Percentiles rank a stretch among this genome's conserved stretches.
phyloP scores from a whole-genome alignment of 2,113 vertebrate genomes.

The Phodopus roborovskii region DNA sequence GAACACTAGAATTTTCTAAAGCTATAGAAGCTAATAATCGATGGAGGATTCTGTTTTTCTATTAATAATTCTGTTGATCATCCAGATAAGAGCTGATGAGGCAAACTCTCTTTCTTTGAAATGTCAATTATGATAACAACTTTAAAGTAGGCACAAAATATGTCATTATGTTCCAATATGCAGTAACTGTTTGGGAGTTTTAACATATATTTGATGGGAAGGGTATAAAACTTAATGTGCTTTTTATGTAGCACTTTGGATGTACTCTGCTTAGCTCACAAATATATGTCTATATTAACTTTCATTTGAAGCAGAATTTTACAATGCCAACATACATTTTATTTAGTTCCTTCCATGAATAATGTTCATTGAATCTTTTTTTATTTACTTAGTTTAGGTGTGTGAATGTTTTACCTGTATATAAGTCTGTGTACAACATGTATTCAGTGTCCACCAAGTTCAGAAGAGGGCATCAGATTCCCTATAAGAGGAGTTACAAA shows the following conservation, averaged over 20 bases:
- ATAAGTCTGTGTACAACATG: not conserved
- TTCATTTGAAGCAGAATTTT: not conserved
- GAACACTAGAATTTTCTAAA: slow-evolving; percentile 53
- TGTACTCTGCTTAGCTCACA: not conserved
- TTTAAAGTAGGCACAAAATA: slow-evolving; percentile 30
- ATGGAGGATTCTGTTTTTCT: slow-evolving; percentile 30
- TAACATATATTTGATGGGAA: not conserved
- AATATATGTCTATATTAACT: not conserved
- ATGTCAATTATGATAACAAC: slow-evolving; percentile 37
- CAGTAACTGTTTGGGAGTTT: slow-evolving; percentile 11
- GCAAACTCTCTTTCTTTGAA: slow-evolving; percentile 50
- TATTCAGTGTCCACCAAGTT: not conserved
- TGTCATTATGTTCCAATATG: not conserved
- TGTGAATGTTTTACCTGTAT: not conserved
- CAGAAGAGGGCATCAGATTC: not conserved
- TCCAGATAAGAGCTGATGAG: slow-evolving; percentile 54
- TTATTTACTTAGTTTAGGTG: not conserved
- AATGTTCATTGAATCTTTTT: not conserved
- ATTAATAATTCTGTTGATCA: slow-evolving; percentile 49
- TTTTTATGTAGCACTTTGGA: not conserved
- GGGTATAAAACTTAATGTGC: not conserved
- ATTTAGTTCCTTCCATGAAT: not conserved
- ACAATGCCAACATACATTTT: not conserved
- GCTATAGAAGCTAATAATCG: not conserved
- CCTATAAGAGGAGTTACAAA: not conserved